Base-by-base conservation (phyloP, 2,888 invertebrate genomes). In the Alentia gelatinosa region DNA sequence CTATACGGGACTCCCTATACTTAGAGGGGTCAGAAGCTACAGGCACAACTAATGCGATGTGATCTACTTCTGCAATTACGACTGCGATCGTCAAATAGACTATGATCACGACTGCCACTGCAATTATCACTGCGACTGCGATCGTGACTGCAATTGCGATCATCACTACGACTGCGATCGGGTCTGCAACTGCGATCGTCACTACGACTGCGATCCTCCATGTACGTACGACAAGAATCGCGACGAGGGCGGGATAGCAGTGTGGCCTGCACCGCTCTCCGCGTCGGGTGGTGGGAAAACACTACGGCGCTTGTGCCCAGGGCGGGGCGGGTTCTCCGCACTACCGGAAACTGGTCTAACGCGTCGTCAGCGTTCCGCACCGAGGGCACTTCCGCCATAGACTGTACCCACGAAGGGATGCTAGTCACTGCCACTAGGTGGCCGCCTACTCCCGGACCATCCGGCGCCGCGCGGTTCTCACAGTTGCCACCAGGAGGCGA, bases 311-410 rank as follows among this genome's bases (percentile, higher is more conserved):
- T n/a, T n/a, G 74, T 74, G 74, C 74, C 74, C 74, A 47, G 74
- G 0, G 30, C 33, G 74, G 74, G 30, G n/a, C 26, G 74, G 4
- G 74, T 33, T 33, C 26, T 74, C 33, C 74, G 30, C 74, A 33
- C n/a, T 7, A 74, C 33, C 79, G 79, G 79, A 39, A 79, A 79
- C 39, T 35, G 79, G 37, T 35, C 0, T 1, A 37, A 39, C 39
- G 79, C 79, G 79, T 79, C 79, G 79, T 79, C 79, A 79, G 79
- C 79, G 39, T 39, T 79, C 79, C 39, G 79, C 23, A 35, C 39
- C 26, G 30, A 1, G 79, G 79, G 35, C 23, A 39, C 79, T 79
- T 79, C 39, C 79, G 79, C 56, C 56, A n/a, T 19, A 56, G n/a
- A n/a, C 56, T n/a, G n/a, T n/a, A n/a, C n/a, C n/a, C n/a, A n/a